Percentiles rank a stretch among this genome's conserved stretches.
Conservation (phyloP, 2,797 vertebrate species). For the Apogon talboti region DNA sequence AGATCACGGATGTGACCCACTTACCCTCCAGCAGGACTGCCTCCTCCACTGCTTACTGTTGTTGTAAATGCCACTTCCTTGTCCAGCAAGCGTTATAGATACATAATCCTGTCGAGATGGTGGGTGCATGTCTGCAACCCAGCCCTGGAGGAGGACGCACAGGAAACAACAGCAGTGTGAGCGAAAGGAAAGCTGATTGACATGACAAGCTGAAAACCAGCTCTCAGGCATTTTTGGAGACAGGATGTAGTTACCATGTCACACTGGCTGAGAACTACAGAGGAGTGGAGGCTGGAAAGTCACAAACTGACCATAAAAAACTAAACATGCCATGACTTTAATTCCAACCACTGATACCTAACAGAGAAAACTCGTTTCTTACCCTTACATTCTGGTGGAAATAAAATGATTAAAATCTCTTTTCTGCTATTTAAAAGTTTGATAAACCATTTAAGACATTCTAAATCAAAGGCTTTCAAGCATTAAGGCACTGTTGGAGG, state of each 20-base stretch:
- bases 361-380: too few relatives aligned
- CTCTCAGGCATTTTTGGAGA: neutral
- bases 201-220: neutral
- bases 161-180: neutral
- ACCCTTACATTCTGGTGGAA: too few relatives aligned
- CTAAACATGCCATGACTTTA: too few relatives aligned
- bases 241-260: neutral
- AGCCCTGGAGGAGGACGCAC: slow-evolving; percentile 47
- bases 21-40: slow-evolving; percentile 92
- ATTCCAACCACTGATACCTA: too few relatives aligned
- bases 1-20: slow-evolving; percentile 18
- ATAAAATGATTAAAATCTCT: too few relatives aligned
- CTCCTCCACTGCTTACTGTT: slow-evolving; percentile 89
- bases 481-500: too few relatives aligned
- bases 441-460: too few relatives aligned
- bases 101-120: slow-evolving; percentile 87
- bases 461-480: too few relatives aligned
- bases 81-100: slow-evolving; percentile 85
- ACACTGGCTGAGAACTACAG: neutral
- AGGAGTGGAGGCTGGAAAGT: too few relatives aligned
- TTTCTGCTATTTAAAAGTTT: too few relatives aligned
- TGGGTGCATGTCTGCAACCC: slow-evolving; percentile 82
- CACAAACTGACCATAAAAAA: too few relatives aligned
- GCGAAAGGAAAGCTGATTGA: neutral
- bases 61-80: slow-evolving; percentile 77